Base-by-base conservation (phyloP, 2,113 vertebrate species). In the Bolborhynchus lineola region DNA sequence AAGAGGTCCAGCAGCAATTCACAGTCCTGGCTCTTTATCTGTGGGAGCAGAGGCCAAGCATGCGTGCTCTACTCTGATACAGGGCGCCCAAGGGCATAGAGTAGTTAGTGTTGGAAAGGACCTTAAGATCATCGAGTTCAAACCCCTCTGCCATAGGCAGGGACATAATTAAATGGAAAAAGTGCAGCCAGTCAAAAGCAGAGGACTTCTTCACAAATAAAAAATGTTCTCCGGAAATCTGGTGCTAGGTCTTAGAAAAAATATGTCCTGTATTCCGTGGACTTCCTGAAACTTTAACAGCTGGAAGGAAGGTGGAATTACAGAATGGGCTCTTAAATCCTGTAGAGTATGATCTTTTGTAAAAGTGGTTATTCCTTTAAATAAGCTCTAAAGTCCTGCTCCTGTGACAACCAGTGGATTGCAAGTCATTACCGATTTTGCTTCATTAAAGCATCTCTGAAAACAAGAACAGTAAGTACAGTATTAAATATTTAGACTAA, bases 401-500 rank as follows among this genome's bases (percentile, higher is more conserved):
- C 14, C 55, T 76, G 47, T 82, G 47, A 60, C 19, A 94, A 79
- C 17, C 57, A 53, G 37, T 67, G 41, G 75, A 76, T 79, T 82
- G 15, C 31, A 93, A 92, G 33, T 83, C 60, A 83, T 67, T 93
- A 50, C 4, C 14, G 8, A 44, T 68, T 90, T 88, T 68, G 13
- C 57, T 84, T 84, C 62, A 60, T 88, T 94, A 81, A 81, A 64
- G 18, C 68, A 77, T 84, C 29, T 81, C 41, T 90, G 68, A 88
- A 52, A 93, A 37, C 21, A 81, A 71, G 28, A 31, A 33, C 42
- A 64, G 39, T 86, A 74, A 90, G 62, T 65, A 64, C 10, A 68
- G 64, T 86, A 82, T 75, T 78, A 94, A 92, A 91, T 94, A 84
- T 92, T 93, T 88, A 93, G 12, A 52, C 33, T 72, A 23, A 12